Conservation (phyloP, 2,888 invertebrate species). For the Cryptosula pallasiana region DNA sequence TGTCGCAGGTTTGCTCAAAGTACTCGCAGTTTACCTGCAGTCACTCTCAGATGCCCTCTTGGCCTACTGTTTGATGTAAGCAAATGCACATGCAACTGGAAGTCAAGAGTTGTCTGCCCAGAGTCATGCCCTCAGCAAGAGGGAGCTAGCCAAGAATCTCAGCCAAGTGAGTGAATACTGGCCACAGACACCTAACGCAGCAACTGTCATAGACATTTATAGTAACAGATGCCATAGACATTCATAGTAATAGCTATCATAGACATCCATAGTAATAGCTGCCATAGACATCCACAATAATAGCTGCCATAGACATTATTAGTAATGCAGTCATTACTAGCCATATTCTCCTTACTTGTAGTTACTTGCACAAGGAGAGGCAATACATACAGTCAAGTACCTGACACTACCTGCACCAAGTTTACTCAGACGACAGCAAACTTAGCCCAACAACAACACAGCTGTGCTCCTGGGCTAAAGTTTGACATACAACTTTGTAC, state of each 20-base stretch:
- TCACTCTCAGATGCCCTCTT: background rate
- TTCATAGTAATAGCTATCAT: too few species aligned
- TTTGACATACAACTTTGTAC: background rate
- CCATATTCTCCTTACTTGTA: background rate
- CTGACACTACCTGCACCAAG: background rate
- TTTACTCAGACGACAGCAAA: background rate
- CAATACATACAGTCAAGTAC: background rate
- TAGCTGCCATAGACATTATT: too few species aligned
- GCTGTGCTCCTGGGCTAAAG: background rate
- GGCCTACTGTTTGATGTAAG: conserved; percentile 1
- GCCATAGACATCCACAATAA: too few species aligned
- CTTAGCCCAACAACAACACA: background rate
- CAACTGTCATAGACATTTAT: too few species aligned
- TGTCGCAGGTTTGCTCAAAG: conserved; percentile 7
- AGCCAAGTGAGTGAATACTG: background rate
- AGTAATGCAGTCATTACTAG: too few species aligned
- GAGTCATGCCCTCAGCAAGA: background rate
- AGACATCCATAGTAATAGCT: too few species aligned
- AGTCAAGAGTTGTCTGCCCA: background rate
- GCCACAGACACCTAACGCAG: background rate
- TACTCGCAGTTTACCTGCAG: background rate
- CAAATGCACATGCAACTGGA: background rate
- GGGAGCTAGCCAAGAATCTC: background rate
- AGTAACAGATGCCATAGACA: too few species aligned
- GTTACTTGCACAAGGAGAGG: background rate